A percentile compares a stretch with the other conserved stretches of the same genome.
phyloP scores from a whole-genome alignment of 2,113 vertebrate genomes.

The Spea multiplicata region DNA sequence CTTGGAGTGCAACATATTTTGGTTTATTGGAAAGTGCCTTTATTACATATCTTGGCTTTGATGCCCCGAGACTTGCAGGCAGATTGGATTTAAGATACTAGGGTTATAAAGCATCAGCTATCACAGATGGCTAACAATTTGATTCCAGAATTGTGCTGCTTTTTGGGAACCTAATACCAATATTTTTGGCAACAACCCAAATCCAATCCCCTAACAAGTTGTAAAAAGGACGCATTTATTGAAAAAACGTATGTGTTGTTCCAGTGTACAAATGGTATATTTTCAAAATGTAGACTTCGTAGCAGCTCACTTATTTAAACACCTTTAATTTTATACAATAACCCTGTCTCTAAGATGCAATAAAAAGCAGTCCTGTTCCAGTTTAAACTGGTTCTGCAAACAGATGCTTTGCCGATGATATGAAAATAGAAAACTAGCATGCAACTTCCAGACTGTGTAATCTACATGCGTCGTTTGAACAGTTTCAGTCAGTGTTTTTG shows the following conservation, averaged over 20 bases:
- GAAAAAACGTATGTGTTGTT: slow-evolving; percentile 55
- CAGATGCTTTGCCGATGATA: slow-evolving; percentile 58
- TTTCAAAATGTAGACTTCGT: slow-evolving; percentile 56
- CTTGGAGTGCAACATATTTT: background rate
- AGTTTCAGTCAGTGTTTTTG: slow-evolving; percentile 50
- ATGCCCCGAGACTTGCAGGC: slow-evolving; percentile 12
- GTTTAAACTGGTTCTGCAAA: slow-evolving; percentile 53
- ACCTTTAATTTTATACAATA: slow-evolving; percentile 53
- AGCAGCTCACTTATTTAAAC: slow-evolving; percentile 43
- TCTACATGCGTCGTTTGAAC: slow-evolving; percentile 50
- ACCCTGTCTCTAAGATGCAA: slow-evolving; percentile 55
- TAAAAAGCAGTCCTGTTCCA: slow-evolving; percentile 54
- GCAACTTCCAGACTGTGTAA: slow-evolving; percentile 51
- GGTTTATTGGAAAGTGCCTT: slow-evolving; percentile 6
- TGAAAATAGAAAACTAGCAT: slow-evolving; percentile 49
- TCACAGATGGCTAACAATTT: slow-evolving; percentile 48
- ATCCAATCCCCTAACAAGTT: slow-evolving; percentile 49
- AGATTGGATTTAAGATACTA: slow-evolving; percentile 45
- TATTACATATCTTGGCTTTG: slow-evolving; percentile 27
- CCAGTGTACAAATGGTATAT: slow-evolving; percentile 55
- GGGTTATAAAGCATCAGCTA: slow-evolving; percentile 50
- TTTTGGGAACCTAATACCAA: slow-evolving; percentile 45
- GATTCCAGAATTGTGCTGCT: slow-evolving; percentile 49
- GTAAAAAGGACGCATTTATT: slow-evolving; percentile 50
- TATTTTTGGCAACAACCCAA: slow-evolving; percentile 52